Conservation (phyloP, 2,113 vertebrate species). For the Nycticorax nycticorax region DNA sequence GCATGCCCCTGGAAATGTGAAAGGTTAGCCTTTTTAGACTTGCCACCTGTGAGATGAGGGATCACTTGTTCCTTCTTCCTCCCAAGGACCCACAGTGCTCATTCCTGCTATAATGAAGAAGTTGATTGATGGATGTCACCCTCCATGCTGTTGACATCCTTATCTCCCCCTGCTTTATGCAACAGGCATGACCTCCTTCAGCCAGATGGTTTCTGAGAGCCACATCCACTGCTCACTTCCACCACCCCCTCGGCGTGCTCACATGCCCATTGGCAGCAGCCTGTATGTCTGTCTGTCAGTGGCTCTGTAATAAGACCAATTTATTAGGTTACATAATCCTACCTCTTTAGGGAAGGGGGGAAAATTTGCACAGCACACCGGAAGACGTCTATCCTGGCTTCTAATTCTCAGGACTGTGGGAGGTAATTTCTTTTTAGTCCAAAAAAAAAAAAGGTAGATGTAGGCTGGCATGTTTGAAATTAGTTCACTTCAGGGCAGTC, state of each 20-base stretch:
- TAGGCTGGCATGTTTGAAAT: neutral
- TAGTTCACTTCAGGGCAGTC: neutral
- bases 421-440: neutral
- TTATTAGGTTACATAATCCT: constrained; percentile 83
- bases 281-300: constrained; percentile 84
- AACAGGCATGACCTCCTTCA: constrained; percentile 67
- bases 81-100: constrained; percentile 22
- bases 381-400: constrained; percentile 42
- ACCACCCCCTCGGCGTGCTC: neutral
- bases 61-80: constrained; percentile 47
- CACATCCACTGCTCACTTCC: constrained; percentile 40
- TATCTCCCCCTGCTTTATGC: constrained; percentile 66
- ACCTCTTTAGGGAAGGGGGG: constrained; percentile 38
- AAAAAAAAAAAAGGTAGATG: neutral
- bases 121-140: constrained; percentile 76
- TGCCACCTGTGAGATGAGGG: constrained; percentile 64
- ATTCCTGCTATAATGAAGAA: constrained; percentile 74
- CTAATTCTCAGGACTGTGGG: constrained; percentile 27
- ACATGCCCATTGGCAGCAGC: constrained; percentile 70
- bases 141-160: constrained; percentile 57
- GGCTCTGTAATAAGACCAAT: constrained; percentile 82
- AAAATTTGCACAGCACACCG: constrained; percentile 34
- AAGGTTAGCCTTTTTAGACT: constrained; percentile 64
- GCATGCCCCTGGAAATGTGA: constrained; percentile 43
- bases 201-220: constrained; percentile 60